Conservation (phyloP, 2,888 invertebrate genomes). For the Cepaea hortensis region DNA sequence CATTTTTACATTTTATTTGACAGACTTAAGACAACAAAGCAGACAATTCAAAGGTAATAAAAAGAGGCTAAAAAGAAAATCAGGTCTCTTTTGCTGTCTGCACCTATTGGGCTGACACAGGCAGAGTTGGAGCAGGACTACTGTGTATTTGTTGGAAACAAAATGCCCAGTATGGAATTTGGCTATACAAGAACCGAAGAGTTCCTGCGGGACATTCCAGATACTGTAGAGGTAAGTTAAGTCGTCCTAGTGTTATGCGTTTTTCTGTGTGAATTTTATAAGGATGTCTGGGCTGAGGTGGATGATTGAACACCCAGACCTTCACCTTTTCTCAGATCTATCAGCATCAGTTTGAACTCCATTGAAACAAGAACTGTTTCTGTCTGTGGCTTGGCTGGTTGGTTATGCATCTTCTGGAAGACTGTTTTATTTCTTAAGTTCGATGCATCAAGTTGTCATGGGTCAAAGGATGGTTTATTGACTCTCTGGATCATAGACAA, state of each 20-base stretch:
- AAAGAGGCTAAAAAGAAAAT: conserved; percentile 61
- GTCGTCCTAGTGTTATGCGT: not conserved
- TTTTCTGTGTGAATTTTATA: too few relatives aligned
- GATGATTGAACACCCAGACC: too few relatives aligned
- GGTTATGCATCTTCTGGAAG: not conserved
- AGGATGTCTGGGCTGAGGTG: too few relatives aligned
- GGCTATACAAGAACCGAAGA: conserved; percentile 64
- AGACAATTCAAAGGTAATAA: conserved; percentile 56
- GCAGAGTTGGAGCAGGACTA: conserved; percentile 57
- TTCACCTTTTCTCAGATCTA: too few relatives aligned
- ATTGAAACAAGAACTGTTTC: too few relatives aligned
- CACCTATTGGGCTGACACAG: conserved; percentile 63
- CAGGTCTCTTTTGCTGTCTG: conserved; percentile 64
- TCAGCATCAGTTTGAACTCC: too few relatives aligned
- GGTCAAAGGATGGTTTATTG: too few relatives aligned
- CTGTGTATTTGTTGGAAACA: conserved; percentile 59
- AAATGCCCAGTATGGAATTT: conserved; percentile 59
- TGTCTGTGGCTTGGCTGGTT: too few relatives aligned
- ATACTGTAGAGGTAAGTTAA: conserved; percentile 56
- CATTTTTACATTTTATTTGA: too few relatives aligned
- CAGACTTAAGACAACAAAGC: conserved; percentile 5
- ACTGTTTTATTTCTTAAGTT: too few relatives aligned
- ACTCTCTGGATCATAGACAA: too few relatives aligned
- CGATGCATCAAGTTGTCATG: too few relatives aligned
- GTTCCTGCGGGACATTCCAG: conserved; percentile 61